Conservation (phyloP, 2,888 invertebrate genomes). For the Nemoura dubitans region DNA sequence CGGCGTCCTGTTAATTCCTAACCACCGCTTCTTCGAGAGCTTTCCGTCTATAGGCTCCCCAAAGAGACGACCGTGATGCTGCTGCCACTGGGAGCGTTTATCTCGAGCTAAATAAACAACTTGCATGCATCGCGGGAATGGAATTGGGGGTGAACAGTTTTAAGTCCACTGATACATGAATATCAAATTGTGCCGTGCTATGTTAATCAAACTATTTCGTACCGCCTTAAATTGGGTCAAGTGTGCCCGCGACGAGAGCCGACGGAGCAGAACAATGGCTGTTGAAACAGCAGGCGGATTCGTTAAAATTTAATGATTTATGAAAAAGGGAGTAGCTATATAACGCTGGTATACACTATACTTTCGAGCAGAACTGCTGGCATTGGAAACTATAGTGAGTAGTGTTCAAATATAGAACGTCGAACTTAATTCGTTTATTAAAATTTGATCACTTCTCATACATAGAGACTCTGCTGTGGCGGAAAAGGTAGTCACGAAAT, state of each 20-base stretch:
- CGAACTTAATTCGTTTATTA: too few relatives aligned
- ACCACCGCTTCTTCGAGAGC: not conserved
- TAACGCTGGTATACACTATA: too few relatives aligned
- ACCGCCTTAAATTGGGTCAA: not conserved
- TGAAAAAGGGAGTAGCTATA: not conserved
- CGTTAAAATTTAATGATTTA: not conserved
- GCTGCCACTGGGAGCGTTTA: not conserved
- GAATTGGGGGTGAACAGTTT: not conserved
- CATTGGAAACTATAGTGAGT: too few relatives aligned
- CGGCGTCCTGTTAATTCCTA: not conserved
- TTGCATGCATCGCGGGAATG: not conserved
- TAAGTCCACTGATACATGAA: not conserved
- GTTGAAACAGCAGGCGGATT: not conserved
- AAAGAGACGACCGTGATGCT: not conserved
- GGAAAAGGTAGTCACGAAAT: not conserved
- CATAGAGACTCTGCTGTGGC: not conserved
- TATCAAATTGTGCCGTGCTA: too few relatives aligned
- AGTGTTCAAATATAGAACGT: too few relatives aligned
- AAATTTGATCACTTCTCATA: not conserved
- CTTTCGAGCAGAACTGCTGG: too few relatives aligned
- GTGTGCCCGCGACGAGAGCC: not conserved
- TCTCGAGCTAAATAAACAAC: not conserved
- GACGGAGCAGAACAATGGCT: not conserved
- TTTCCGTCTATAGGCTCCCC: not conserved
- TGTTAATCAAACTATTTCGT: not conserved